Evolutionary conservation across 2,797 vertebrate species (phyloP).

Genomic region (Coranthus polyacanthus): DNA sequence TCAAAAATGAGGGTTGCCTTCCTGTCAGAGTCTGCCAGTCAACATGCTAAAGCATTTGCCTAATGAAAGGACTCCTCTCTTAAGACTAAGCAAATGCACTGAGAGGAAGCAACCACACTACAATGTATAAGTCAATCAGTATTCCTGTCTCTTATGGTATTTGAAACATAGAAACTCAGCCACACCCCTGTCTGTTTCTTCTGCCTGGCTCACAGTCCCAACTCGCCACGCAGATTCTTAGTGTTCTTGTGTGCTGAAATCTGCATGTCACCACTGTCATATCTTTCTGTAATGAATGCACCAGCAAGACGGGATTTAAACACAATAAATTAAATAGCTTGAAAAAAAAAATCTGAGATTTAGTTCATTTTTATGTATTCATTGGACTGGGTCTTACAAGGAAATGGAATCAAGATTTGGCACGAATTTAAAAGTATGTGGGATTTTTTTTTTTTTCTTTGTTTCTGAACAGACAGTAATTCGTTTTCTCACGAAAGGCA

Average conservation of each 20-base stretch:
- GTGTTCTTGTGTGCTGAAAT: slow-evolving; percentile 35
- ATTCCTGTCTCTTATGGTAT: slow-evolving; percentile 58
- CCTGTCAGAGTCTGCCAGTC: slow-evolving; percentile 59
- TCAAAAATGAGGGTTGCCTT: slow-evolving; percentile 61
- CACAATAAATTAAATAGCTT: no score
- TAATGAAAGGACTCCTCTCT: slow-evolving; percentile 57
- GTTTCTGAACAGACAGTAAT: no score
- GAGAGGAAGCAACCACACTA: slow-evolving; percentile 31
- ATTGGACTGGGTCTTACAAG: slow-evolving; percentile 15
- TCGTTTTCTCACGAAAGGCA: no score
- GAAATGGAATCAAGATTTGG: not conserved
- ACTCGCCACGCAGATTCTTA: slow-evolving; percentile 25
- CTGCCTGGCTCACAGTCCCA: slow-evolving; percentile 30
- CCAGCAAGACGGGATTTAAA: slow-evolving; percentile 24
- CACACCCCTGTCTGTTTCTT: slow-evolving; percentile 32
- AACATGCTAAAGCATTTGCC: slow-evolving; percentile 55
- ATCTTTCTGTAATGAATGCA: slow-evolving; percentile 30
- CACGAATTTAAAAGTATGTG: no score
- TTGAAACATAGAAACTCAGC: slow-evolving; percentile 27
- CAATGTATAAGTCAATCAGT: slow-evolving; percentile 49
- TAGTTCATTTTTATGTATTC: not conserved
- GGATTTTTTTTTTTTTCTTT: no score
- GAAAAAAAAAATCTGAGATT: no score
- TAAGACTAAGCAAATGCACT: slow-evolving; percentile 37
- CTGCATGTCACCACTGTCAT: slow-evolving; percentile 46